Base-by-base conservation (phyloP, 1,140 invertebrate genomes). In the Venturia canescens region DNA sequence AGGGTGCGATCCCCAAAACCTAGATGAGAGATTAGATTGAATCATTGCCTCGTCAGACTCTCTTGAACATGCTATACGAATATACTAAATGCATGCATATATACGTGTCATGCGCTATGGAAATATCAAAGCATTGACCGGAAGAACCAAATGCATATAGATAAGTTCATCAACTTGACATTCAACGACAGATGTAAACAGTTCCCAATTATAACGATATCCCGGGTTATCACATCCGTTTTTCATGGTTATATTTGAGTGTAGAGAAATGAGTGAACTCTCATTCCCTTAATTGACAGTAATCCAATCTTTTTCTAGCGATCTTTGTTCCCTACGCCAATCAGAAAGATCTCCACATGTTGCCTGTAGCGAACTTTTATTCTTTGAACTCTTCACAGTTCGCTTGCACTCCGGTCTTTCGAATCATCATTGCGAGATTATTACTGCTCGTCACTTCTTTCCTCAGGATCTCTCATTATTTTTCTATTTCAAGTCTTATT, bases 1-100 rank as follows among this genome's bases (percentile, higher is more conserved):
- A 9, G 29, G 27, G 72, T 29, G 53, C 72, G 29, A 77, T 38
- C 53, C 31, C 29, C 57, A 23, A 69, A 69, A 77, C 29, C 75
- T 23, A 18, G 31, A 66, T 77, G 31, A 50, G 60, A 66, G 75
- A 77, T 77, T 77, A 63, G 57, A 77, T 77, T 77, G 60, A 77
- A 77, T 77, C 53, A 53, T 63, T 76, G 18, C 27, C 50, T 60
- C 50, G 26, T 21, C 23, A 21, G 26, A 34, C n/a, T 31, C 27
- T 69, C 26, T 15, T 5, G 66, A 69, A 69, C 13, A 6, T 11
- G 27, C 21, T 31, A 18, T 69, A 53, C 6, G 7, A 5, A 44
- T 31, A 18, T 69, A 53, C 6, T 44, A 5, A 44, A 44, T 4
- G 38, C 38, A 13, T 44, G 11, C 13, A 9, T 53, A 53, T 53